Conservation (phyloP, 2,888 invertebrate species). For the Polymixis flavicincta region DNA sequence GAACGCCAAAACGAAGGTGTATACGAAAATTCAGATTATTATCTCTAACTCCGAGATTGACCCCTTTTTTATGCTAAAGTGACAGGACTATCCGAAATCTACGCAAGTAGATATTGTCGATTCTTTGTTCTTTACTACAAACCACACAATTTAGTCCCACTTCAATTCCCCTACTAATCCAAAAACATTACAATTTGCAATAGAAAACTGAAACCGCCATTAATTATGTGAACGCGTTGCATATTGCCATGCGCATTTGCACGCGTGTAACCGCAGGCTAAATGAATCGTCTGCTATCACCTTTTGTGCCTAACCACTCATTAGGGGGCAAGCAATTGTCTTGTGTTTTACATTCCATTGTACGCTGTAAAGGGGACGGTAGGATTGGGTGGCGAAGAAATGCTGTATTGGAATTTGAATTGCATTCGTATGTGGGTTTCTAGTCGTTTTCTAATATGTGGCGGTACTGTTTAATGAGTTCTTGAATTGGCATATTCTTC, state of each 20-base stretch:
- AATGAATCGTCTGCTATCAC: slow-evolving; percentile 80
- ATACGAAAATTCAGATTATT: too few relatives aligned
- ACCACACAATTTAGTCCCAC: slow-evolving; percentile 21
- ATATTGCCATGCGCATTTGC: slow-evolving; percentile 55
- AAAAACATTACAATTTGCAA: slow-evolving; percentile 56
- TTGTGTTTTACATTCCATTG: slow-evolving; percentile 59
- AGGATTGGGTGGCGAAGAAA: slow-evolving; percentile 39
- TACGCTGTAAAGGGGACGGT: slow-evolving; percentile 19
- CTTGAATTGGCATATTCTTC: not conserved
- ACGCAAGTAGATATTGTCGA: not conserved
- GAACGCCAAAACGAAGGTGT: too few relatives aligned
- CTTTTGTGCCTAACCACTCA: slow-evolving; percentile 77
- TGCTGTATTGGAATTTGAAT: slow-evolving; percentile 36
- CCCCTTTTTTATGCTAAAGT: too few relatives aligned
- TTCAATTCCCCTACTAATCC: slow-evolving; percentile 41
- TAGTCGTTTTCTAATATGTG: slow-evolving; percentile 25
- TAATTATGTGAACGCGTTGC: slow-evolving; percentile 57
- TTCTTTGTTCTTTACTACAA: not conserved
- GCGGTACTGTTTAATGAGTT: not conserved
- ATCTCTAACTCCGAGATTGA: too few relatives aligned
- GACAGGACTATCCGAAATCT: not conserved
- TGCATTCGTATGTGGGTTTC: slow-evolving; percentile 30
- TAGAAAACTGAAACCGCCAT: slow-evolving; percentile 55
- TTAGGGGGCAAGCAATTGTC: slow-evolving; percentile 61
- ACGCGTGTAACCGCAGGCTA: slow-evolving; percentile 72